Evolutionary conservation across 2,888 invertebrate genomes (phyloP), one percentile per base, ranked within the genome.

Genomic region (Chironomus riparius): DNA sequence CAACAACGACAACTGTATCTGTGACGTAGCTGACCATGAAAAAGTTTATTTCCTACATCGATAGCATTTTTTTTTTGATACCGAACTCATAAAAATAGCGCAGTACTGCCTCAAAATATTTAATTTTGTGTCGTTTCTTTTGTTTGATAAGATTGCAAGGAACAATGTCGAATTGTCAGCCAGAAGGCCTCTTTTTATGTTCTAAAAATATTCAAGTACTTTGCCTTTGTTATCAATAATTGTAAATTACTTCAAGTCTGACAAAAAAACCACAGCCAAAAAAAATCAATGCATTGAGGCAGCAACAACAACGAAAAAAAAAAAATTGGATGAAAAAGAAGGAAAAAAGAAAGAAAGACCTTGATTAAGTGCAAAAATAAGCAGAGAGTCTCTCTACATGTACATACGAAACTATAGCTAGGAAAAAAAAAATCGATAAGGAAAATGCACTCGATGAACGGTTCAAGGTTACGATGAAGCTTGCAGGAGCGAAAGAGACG

Each of bases 391-490:
- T n/a, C 28, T n/a, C 68, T 22, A 65, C n/a, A 65, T 21, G 7
- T n/a, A 22, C 3, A 65, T n/a, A 12, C 65, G 68, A 68, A 68
- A 68, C 28, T 21, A 68, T 28, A 68, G 68, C 68, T 48, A 47
- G 68, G 18, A 22, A 21, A 47, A 47, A 28, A 62, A 62, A 73
- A 73, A 73, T 73, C 73, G 73, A 73, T 73, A 73, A 73, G 73
- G 71, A 73, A 73, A 73, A 73, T 73, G 73, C 73, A 73, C 73
- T 62, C 73, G 47, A 62, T 18, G 56, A 73, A 65, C 48, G 13
- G 73, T 73, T 73, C 73, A 73, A 73, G 73, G 73, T 73, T 73
- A 62, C 62, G 62, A 28, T 73, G 47, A 21, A 68, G 68, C 68
- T n/a, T 18, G 28, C 28, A 18, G 10, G 70, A 70, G 50, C 12